Base-by-base conservation (phyloP, 2,797 vertebrate genomes). In the Microchirus variegatus region DNA sequence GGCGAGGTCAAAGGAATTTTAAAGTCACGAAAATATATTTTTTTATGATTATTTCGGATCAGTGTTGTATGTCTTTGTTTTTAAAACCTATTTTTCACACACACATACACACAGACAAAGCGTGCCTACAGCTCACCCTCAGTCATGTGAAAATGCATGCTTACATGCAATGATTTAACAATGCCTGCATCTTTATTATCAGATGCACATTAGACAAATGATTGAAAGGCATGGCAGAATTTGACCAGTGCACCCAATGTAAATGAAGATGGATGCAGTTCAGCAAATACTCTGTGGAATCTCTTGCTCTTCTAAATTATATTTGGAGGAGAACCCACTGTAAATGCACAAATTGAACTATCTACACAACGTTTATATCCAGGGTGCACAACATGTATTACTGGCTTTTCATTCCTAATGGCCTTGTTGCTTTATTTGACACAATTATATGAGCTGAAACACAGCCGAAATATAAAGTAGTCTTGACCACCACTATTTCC, bases 1-100 rank as follows among this genome's bases (percentile, higher is more conserved):
- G 70, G 71, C 74, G 81, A 87, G 72, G 85, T 85, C 80, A 85
- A 70, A 83, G 51, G 67, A 80, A 83, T 85, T 80, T 85, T 80
- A 63, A 73, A 35, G 67, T 53, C 63, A 81, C 79, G 80, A 81
- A 84, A 79, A 82, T 75, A 73, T 71, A 82, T 75, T 84, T 75
- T 49, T 15, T 81, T 77, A 22, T 22, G 2, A 22, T 22, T 22
- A 22, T 22, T 78, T 59, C 46, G 56, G 71, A 83, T 87, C 73
- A 81, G 71, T 43, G 70, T 43, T 78, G 74, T 78, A 75, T 74
- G 62, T 74, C 46, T 70, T 15, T 0, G 49, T 53, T 73, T 71
- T 58, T 77, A 73, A 83, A 74, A 56, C 10, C 48, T 15, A 38
- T 37, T n/a, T 43, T 53, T 41, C 38, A 41, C 49, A 35, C 53